Evolutionary conservation across 2,797 vertebrate species (phyloP), one percentile per base, ranked within the genome.

Genomic region (Epinephelus awoara): DNA sequence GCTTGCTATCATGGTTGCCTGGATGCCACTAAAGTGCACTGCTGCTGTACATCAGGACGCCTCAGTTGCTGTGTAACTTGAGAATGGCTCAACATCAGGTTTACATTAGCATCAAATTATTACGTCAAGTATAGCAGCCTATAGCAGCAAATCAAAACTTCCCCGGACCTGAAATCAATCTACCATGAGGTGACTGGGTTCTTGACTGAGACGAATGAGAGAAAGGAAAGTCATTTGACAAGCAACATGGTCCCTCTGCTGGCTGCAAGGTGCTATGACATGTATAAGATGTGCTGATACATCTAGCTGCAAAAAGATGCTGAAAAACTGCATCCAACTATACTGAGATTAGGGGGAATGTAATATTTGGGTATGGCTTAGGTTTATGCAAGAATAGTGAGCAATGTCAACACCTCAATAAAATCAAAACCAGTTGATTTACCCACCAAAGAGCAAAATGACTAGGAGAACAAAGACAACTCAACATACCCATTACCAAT

Each of bases 221-320:
- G 18, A 51, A 68, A 5, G 77, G 57, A 55, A 55, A 38, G 38
- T 47, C 14, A 59, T 84, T 80, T 0, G 1, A 75, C 5, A 11
- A 61, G 77, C 3, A 2, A 50, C 18, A 59, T 19, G 79, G 42
- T 67, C 93, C 91, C 84, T 89, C 93, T 93, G 82, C 84, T 93
- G 93, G 89, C 77, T 75, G 57, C 25, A 64, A 23, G 8, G 44
- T 57, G 80, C 49, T 46, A 88, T 23, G 46, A 67, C 80, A 74
- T 7, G 11, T 11, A 17, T 21, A 6, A 17, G 7, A 44, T 44
- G n/a, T 15, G 56, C 3, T 23, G 10, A 52, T 8, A 42, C 7
- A 17, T 67, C 3, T 10, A 18, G 17, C 21, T 46, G 51, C 14
- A 58, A 67, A 54, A 70, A 47, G 4, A 55, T 38, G 49, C 46